Percentiles rank a stretch among this genome's conserved stretches.
Conservation (phyloP, 2,797 vertebrate genomes). For the Sciaenops ocellatus region DNA sequence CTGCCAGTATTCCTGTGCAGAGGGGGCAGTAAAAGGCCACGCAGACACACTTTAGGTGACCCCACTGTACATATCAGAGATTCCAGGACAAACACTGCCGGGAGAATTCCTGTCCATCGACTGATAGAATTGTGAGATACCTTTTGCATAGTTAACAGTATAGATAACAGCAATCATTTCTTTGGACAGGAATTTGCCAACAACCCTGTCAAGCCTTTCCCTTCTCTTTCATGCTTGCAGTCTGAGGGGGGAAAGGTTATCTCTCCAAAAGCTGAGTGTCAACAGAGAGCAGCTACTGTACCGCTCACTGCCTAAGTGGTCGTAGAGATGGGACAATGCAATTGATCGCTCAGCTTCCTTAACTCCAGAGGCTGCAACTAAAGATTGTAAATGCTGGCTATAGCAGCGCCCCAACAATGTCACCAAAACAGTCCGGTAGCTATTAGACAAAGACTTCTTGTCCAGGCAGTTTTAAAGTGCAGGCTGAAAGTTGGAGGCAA, state of each 20-base stretch:
- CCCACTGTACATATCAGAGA: neutral
- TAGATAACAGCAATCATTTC: neutral
- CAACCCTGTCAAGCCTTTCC: constrained; percentile 8
- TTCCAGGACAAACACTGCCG: constrained; percentile 17
- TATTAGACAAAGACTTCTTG: constrained; percentile 26
- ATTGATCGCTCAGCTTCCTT: constrained; percentile 26
- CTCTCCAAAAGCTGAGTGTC: constrained; percentile 19
- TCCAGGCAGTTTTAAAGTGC: constrained; percentile 15
- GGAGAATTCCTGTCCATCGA: constrained; percentile 10
- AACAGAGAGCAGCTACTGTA: constrained; percentile 14
- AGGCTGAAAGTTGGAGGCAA: constrained; percentile 27
- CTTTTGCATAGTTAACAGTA: neutral
- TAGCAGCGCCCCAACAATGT: neutral
- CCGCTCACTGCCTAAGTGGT: constrained; percentile 33
- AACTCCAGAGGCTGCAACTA: neutral
- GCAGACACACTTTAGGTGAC: neutral
- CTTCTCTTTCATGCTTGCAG: neutral
- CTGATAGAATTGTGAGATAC: constrained; percentile 1
- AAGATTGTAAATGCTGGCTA: constrained; percentile 19
- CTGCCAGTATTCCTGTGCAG: neutral
- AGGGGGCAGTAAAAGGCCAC: neutral
- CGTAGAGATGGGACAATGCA: neutral
- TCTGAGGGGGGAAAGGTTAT: constrained; percentile 17
- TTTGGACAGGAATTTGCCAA: constrained; percentile 28
- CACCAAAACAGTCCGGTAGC: constrained; percentile 20